Conservation (phyloP, 37 sponge, comb jelly and placozoan genomes). For the Ianthella basta region DNA sequence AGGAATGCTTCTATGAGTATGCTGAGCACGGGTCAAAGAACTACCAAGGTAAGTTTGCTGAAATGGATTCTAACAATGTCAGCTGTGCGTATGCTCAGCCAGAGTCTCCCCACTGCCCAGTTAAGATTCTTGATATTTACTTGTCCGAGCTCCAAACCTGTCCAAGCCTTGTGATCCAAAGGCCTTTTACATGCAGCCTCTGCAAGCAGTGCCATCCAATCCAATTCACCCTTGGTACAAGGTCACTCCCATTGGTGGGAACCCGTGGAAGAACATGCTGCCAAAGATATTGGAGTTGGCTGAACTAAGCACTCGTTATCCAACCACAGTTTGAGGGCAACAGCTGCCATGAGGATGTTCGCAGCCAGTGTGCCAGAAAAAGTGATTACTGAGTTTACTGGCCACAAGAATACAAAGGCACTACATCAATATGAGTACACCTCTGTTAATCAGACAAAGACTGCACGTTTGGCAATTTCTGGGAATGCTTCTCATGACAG, state of each 20-base stretch:
- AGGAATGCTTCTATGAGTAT: constrained; percentile 37
- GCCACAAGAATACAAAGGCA: background rate
- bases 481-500: too few relatives aligned
- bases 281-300: constrained; percentile 32
- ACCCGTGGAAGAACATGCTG: constrained; percentile 32
- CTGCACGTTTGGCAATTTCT: too few relatives aligned
- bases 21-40: constrained; percentile 43
- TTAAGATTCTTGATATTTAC: constrained; percentile 39
- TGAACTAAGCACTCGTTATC: constrained; percentile 39
- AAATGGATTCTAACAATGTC: constrained; percentile 40
- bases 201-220: constrained; percentile 33
- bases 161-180: constrained; percentile 36
- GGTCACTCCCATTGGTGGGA: constrained; percentile 35
- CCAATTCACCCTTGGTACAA: constrained; percentile 32
- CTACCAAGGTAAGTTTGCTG: constrained; percentile 47
- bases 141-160: background rate
- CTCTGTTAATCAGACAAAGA: too few relatives aligned
- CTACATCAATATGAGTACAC: background rate
- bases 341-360: constrained; percentile 53
- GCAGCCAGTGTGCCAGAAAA: constrained; percentile 25
- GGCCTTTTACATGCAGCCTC: constrained; percentile 44
- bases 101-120: constrained; percentile 30
- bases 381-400: background rate
- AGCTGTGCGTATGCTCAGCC: constrained; percentile 35
- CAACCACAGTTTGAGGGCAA: constrained; percentile 50